These are phyloP conservation scores for Planiliza haematocheilus DNA, from an alignment of 2,113 vertebrate genomes.

Conservation along the genomic window DNA sequence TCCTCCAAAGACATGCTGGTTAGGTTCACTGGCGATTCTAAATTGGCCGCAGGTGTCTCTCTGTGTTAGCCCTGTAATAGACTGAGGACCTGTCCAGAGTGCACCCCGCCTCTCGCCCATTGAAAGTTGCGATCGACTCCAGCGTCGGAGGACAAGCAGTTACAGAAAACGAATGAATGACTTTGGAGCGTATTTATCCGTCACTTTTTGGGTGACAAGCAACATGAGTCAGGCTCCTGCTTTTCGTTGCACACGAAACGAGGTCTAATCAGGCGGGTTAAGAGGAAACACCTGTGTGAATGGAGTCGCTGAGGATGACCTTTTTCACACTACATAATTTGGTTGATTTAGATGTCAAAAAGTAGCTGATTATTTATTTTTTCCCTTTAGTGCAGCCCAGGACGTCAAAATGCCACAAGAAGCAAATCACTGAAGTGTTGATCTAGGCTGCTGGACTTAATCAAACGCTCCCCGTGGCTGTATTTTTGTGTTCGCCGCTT, in stretches of 20 bases:
- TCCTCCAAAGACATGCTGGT: no score
- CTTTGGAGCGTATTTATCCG: no score
- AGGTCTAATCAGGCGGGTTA: not conserved
- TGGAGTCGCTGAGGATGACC: not conserved
- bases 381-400: not conserved
- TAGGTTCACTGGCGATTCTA: no score
- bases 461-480: not conserved
- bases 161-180: no score
- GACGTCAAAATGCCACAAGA: not conserved
- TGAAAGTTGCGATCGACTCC: no score
- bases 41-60: no score
- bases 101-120: no score
- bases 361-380: not conserved
- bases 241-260: not conserved
- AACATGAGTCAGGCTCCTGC: no score
- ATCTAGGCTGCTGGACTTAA: not conserved
- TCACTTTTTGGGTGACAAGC: no score
- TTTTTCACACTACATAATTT: not conserved
- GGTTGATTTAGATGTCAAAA: not conserved
- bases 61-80: no score
- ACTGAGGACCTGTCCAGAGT: no score
- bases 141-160: no score
- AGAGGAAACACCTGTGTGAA: not conserved
- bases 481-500: slow-evolving; percentile 5
- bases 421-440: not conserved